phyloP scores from a whole-genome alignment of 1,140 invertebrate species.

The Lepidostoma basale region DNA sequence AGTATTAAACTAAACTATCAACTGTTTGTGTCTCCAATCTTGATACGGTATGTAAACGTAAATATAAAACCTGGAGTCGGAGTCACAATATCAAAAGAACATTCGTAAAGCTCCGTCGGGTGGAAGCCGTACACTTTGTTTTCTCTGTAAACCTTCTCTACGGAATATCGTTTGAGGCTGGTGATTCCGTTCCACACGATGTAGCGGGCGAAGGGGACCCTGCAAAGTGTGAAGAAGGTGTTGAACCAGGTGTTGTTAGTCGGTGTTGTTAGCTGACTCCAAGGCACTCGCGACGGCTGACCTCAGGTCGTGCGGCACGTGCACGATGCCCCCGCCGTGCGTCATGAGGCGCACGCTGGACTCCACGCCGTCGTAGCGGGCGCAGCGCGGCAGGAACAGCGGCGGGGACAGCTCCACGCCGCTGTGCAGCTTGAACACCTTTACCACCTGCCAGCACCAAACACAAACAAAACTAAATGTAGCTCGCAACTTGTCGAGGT shows the following conservation, averaged over 20 bases:
- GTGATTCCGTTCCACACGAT: slow-evolving; percentile 77
- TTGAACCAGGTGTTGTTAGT: background rate
- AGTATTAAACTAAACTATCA: slow-evolving; percentile 27
- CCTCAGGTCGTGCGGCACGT: slow-evolving; percentile 77
- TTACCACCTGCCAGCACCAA: slow-evolving; percentile 53
- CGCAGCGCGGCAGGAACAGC: slow-evolving; percentile 74
- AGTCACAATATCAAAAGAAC: slow-evolving; percentile 92
- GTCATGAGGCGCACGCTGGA: slow-evolving; percentile 83
- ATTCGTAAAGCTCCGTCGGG: slow-evolving; percentile 87
- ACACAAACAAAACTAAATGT: background rate
- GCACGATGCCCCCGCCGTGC: slow-evolving; percentile 78
- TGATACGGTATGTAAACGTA: too few relatives aligned
- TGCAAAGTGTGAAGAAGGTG: slow-evolving; percentile 29
- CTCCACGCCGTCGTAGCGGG: slow-evolving; percentile 62
- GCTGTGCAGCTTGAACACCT: slow-evolving; percentile 79
- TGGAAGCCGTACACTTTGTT: slow-evolving; percentile 83
- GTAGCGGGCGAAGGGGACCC: slow-evolving; percentile 56
- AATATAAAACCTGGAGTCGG: slow-evolving; percentile 63
- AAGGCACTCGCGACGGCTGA: slow-evolving; percentile 33
- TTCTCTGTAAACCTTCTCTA: slow-evolving; percentile 87
- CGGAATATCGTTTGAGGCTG: slow-evolving; percentile 80
- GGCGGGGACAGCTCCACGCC: slow-evolving; percentile 77
- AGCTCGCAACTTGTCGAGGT: too few relatives aligned
- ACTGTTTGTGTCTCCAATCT: background rate
- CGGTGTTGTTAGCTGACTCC: background rate